These are phyloP conservation scores for Puffinus mauretanicus DNA, from an alignment of 2,113 vertebrate genomes.

Conservation along the genomic window DNA sequence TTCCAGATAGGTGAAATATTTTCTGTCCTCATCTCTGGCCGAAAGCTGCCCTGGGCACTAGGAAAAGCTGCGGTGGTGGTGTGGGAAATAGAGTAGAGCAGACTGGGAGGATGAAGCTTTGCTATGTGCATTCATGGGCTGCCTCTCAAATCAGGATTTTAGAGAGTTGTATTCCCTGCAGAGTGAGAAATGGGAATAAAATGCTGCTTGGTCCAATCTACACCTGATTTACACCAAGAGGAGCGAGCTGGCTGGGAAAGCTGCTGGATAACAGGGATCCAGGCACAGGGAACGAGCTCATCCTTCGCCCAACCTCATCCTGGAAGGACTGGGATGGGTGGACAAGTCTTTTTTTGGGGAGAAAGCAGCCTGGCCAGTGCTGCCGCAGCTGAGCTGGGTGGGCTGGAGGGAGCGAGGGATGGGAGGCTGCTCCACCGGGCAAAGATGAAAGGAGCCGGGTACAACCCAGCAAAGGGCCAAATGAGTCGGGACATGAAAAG, in stretches of 20 bases:
- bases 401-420: neutral
- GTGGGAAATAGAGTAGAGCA: neutral
- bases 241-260: neutral
- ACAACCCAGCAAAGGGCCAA: slow-evolving; percentile 9
- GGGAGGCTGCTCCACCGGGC: neutral
- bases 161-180: neutral
- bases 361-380: neutral
- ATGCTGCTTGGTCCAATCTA: neutral
- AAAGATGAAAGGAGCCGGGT: slow-evolving; percentile 26
- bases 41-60: neutral
- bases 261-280: neutral
- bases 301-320: neutral
- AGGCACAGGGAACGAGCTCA: neutral
- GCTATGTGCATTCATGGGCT: neutral
- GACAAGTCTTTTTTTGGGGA: fast-evolving
- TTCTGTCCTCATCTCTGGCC: neutral
- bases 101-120: neutral
- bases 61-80: neutral
- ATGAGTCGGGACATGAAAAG: slow-evolving; percentile 60
- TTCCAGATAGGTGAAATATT: neutral
- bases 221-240: neutral
- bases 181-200: neutral
- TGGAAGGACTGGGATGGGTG: neutral
- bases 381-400: neutral
- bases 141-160: neutral